A percentile compares a stretch with the other conserved stretches of the same genome.
Evolutionary conservation across 2,888 invertebrate species (phyloP).

Genomic region (Amblyjoppa fuscipennis): DNA sequence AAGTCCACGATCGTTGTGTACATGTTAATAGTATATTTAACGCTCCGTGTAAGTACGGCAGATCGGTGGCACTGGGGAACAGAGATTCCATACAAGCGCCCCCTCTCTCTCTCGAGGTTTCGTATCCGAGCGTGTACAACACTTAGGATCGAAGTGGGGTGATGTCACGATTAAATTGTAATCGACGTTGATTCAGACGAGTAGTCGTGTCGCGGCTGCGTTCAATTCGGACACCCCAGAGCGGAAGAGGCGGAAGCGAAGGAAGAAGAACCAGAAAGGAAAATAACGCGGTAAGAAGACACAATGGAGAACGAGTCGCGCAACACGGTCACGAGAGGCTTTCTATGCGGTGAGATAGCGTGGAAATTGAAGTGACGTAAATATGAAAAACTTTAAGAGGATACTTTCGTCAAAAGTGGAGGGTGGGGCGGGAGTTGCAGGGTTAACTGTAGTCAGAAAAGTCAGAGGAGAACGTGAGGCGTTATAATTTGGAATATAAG

Average conservation of each 20-base stretch:
- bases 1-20: constrained; percentile 1
- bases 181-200: constrained; percentile 51
- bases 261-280: neutral
- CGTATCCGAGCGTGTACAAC: constrained; percentile 19
- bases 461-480: constrained; percentile 50
- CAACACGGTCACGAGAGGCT: constrained; percentile 5
- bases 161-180: constrained; percentile 56
- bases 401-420: constrained; percentile 29
- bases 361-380: constrained; percentile 64
- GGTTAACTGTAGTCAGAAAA: constrained; percentile 26
- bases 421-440: neutral
- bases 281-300: neutral
- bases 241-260: neutral
- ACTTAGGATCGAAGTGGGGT: constrained; percentile 14
- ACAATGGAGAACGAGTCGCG: neutral
- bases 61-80: neutral
- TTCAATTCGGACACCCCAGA: neutral
- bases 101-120: neutral
- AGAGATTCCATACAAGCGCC: constrained; percentile 52
- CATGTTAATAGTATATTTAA: constrained; percentile 33
- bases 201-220: constrained; percentile 26
- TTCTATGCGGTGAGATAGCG: constrained; percentile 46
- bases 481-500: constrained; percentile 63
- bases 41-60: constrained; percentile 8
- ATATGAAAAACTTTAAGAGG: constrained; percentile 54